Evolutionary conservation across 2,888 invertebrate species (phyloP), one percentile per base, ranked within the genome.

Genomic region (Scaptodrosophila latifasciaeformis): DNA sequence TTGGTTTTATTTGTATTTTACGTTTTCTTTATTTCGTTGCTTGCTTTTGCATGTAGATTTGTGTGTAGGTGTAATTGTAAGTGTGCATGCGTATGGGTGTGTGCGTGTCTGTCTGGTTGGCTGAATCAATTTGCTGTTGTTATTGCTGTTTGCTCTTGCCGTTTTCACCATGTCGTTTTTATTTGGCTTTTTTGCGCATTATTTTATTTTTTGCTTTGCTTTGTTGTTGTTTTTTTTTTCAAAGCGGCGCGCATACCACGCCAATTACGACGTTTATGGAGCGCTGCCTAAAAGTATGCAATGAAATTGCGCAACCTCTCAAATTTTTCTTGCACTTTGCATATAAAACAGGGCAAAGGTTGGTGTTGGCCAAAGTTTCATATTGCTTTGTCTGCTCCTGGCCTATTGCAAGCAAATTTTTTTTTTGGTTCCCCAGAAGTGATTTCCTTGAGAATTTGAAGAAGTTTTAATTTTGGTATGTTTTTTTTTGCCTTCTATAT

Each of bases 271-370:
- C 42, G 10, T 43, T 49, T 55, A 49, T 21, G 27, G 17, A 47
- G 12, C 27, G n/a, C 34, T 17, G 55, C 55, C 55, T 35, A 55
- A 49, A 50, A 55, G 42, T 50, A 49, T 55, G 55, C 50, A 46
- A 50, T 40, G 27, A 17, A 17, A 47, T 15, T 17, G 13, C 12
- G 31, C 2, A 5, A 3, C 5, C 5, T 21, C 21, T 21, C n/a
- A 40, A 17, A 5, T 17, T 13, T 19, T 49, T 5, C 3, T 7
- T 7, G 24, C 24, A 5, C 24, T 7, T 50, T 42, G 49, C 49
- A 43, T 50, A 50, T 34, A 42, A 29, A 18, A 49, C 9, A 4
- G 49, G 19, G 31, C 21, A 4, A 7, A 7, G 24, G 4, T 24
- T n/a, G n/a, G n/a, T n/a, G n/a, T n/a, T n/a, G n/a, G n/a, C n/a